Conservation (phyloP, 2,797 vertebrate species). For the Phyllotis vaccarum region DNA sequence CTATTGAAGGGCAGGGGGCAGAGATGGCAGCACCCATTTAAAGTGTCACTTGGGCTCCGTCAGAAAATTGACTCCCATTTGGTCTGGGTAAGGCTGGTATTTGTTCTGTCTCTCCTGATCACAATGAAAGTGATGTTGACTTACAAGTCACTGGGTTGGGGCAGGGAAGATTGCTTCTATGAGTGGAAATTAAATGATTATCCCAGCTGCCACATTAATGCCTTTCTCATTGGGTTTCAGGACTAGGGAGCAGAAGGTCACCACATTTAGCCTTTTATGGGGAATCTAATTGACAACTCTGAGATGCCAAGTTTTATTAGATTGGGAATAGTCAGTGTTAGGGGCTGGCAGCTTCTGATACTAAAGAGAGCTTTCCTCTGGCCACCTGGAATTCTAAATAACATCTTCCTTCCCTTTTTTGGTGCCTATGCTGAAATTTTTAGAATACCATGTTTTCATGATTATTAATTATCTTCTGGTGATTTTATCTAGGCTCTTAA, state of each 20-base stretch:
- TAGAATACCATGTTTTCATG: background rate
- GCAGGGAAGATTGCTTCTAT: conserved; percentile 60
- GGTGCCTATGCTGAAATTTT: conserved; percentile 47
- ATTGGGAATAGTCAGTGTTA: conserved; percentile 65
- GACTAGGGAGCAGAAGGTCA: conserved; percentile 74
- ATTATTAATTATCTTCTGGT: conserved; percentile 13
- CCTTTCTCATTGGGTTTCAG: conserved; percentile 79
- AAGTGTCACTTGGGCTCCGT: conserved; percentile 57
- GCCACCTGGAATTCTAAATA: conserved; percentile 67
- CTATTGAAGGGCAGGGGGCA: background rate
- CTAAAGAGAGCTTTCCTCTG: conserved; percentile 24
- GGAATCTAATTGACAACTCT: conserved; percentile 60
- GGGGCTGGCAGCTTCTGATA: background rate
- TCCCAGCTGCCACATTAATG: conserved; percentile 81
- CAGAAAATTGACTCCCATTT: conserved; percentile 76
- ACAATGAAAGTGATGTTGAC: conserved; percentile 79
- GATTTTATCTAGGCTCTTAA: background rate
- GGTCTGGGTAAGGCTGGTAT: conserved; percentile 1
- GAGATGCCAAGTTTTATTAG: conserved; percentile 64
- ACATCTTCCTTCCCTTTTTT: conserved; percentile 7
- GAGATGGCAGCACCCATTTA: conserved; percentile 68
- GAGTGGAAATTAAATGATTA: conserved; percentile 81
- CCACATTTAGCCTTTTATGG: conserved; percentile 75
- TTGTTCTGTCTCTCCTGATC: conserved; percentile 70
- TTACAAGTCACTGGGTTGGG: conserved; percentile 73